Evolutionary conservation across 2,888 invertebrate genomes (phyloP).

Genomic region (Leptopterna dolabrata): DNA sequence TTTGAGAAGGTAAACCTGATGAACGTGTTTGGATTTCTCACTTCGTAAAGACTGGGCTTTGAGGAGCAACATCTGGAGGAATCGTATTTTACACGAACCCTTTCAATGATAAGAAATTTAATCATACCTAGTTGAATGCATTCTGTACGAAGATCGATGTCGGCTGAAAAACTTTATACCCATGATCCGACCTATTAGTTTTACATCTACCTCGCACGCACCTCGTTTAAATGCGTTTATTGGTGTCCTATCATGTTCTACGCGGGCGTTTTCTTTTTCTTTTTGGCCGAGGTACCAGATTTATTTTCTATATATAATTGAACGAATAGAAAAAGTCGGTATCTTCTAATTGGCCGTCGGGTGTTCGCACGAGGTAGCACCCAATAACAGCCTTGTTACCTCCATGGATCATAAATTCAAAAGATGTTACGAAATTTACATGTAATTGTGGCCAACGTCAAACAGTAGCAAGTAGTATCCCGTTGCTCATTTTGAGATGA

Average conservation of each 20-base stretch:
- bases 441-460: neutral
- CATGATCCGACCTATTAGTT: neutral
- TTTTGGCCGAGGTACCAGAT: neutral
- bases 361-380: neutral
- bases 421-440: neutral
- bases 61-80: too few relatives aligned
- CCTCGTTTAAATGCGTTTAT: neutral
- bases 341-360: neutral
- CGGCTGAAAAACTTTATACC: neutral
- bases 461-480: neutral
- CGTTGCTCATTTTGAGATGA: neutral
- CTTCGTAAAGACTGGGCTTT: too few relatives aligned
- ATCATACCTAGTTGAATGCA: too few relatives aligned
- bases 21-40: too few relatives aligned
- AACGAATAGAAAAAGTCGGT: neutral
- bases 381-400: neutral
- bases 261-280: neutral
- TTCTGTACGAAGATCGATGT: neutral
- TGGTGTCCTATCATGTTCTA: neutral
- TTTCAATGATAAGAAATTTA: too few relatives aligned
- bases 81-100: too few relatives aligned
- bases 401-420: neutral
- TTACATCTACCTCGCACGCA: neutral
- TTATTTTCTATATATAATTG: neutral
- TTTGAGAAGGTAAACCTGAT: too few relatives aligned